Base-by-base conservation (phyloP, 2,113 vertebrate species). In the Gallinago paraguaiae region DNA sequence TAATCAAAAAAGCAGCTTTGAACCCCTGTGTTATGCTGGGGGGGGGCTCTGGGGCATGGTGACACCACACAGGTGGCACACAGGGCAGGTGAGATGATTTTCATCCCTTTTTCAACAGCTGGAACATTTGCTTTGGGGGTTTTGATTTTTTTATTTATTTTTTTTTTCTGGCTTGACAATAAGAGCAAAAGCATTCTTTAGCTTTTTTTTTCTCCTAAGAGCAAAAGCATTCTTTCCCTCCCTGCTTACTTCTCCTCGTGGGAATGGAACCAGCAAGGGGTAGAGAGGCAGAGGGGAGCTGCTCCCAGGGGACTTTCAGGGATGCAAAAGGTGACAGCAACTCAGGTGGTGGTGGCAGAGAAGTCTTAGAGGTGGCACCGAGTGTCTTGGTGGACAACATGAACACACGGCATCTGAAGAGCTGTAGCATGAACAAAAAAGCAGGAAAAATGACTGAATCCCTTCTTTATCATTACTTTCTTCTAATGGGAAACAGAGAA, bases 21-120 rank as follows among this genome's bases (percentile, higher is more conserved):
- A 31, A 31, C 6, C 13, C 4, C 9, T 56, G 50, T 16, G 27
- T 53, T 28, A 11, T 0, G 2, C 27, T 13, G 33, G 35, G 35
- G 6, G 37, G 25, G 61, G 71, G 12, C 28, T 37, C 7, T 51
- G 19, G 48, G 20, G 5, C 11, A 8, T 0, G 0, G 39, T 17
- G 63, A 27, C 14, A 8, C 27, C 56, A 50, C 20, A 35, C 6
- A 69, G 70, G 22, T 15, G 60, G 11, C 46, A 70, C 23, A 14
- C 11, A 9, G 63, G 41, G 8, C 45, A 50, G 46, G 60, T 85
- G 50, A 63, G 68, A 9, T 64, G 31, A 28, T 80, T 92, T 76
- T 51, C 28, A 41, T 57, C 33, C 27, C 6, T 43, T 19, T 70
- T 83, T 74, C 37, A 61, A 45, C 25, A 70, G 37, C 6, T 6